Base-by-base conservation (phyloP, 2,888 invertebrate species). In the Nemapogon koenigi region DNA sequence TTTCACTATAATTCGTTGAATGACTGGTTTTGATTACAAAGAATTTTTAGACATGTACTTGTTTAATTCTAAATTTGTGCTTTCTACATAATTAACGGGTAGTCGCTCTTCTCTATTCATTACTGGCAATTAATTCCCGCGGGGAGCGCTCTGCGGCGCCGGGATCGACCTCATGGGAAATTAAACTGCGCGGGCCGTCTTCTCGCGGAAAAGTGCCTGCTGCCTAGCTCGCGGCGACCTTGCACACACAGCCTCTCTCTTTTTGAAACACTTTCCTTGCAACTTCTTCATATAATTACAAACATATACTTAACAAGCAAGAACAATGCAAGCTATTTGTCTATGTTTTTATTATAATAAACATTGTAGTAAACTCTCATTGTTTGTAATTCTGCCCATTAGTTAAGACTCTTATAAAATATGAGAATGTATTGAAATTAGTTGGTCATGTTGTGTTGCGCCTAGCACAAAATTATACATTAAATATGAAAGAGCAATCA, bases 161-260 rank as follows among this genome's bases (percentile, higher is more conserved):
- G 71, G 76, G 78, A 78, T 76, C 73, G 76, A 75, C 76, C 78
- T 78, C 78, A 71, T 75, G 78, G 78, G 78, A 78, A 78, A 78
- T 78, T 78, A 78, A 78, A 76, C 72, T 75, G 69, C 69, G 63
- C 69, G 65, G 64, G 68, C 71, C 73, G 70, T 72, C 75, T 72
- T 73, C 60, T 63, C 68, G 63, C 48, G 44, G 50, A 47, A 55
- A 50, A 47, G 43, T 29, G 33, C 35, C 29, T 32, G 41, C 46
- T 31, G 43, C 42, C 45, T 45, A 43, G 37, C 40, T 48, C 49
- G 44, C 59, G 16, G 8, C 57, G 52, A 55, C 57, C 61, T 59
- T 57, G 56, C 44, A 55, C 57, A 59, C 63, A 68, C 71, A n/a
- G n/a, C n/a, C n/a, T n/a, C n/a, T n/a, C n/a, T n/a, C n/a, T n/a